Evolutionary conservation across 2,113 vertebrate species (phyloP), one percentile per base, ranked within the genome.

Genomic region (Callopanchax toddi): DNA sequence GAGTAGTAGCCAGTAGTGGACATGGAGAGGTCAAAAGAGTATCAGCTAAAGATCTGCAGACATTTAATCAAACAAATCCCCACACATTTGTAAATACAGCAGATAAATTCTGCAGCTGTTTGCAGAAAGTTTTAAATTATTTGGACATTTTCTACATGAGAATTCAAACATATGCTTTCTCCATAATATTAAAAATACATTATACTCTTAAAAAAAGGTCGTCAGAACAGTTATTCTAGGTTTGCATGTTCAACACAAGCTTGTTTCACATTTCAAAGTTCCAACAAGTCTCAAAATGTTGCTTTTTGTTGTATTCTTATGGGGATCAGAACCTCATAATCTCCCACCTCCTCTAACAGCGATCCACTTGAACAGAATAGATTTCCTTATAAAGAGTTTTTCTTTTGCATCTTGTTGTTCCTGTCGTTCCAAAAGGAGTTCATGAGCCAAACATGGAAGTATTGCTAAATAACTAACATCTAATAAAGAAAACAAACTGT

Each of bases 401-500:
- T 81, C 39, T 29, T 69, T 85, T 86, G 83, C 81, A 81, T 89
- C 71, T 67, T 42, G 15, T 60, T 26, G 39, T 54, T 85, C 39
- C 54, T n/a, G 50, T 60, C 57, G 70, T 80, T 76, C 69, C 65
- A 42, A 62, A 57, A 58, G 42, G 51, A 42, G 52, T 58, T 74
- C 75, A 45, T 68, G 81, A 75, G 83, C 72, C 59, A 66, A 75
- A 83, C 70, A 80, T 82, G 75, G 39, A 81, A 75, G 87, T 90
- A 91, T 90, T 91, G 89, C 85, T 82, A 77, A 87, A 72, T 81
- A 78, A 76, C 68, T 84, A 79, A 67, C 32, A 50, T 74, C 67
- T 60, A 75, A 78, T 87, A 89, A 77, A 48, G 23, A 21, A 25
- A 20, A 86, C 85, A 67, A 37, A 37, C 11, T 89, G 92, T 89